These are phyloP conservation scores for Apocrypta bakeri DNA, from an alignment of 1,140 invertebrate genomes.

Conservation along the genomic window DNA sequence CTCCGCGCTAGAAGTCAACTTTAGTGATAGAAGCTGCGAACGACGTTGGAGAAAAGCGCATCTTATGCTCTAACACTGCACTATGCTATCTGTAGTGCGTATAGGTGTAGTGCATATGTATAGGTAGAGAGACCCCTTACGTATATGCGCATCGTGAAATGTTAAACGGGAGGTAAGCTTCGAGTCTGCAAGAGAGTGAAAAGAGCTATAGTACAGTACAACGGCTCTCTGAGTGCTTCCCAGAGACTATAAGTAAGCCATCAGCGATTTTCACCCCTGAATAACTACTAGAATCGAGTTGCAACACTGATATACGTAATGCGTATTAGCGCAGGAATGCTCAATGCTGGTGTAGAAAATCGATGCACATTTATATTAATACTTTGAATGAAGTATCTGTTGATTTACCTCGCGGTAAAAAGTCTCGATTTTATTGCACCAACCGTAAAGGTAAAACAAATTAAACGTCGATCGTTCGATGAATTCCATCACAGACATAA, in stretches of 20 bases:
- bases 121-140: conserved; percentile 25
- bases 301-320: not conserved
- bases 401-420: too few relatives aligned
- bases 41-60: conserved; percentile 13
- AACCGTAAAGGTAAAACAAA: not conserved
- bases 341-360: not conserved
- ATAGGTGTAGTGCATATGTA: not conserved
- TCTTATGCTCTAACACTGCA: not conserved
- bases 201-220: not conserved
- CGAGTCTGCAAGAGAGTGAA: not conserved
- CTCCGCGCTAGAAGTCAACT: not conserved
- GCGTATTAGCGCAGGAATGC: not conserved
- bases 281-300: not conserved
- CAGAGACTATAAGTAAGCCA: conserved; percentile 46
- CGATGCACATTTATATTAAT: too few relatives aligned
- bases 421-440: not conserved
- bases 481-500: not conserved
- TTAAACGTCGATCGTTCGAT: not conserved
- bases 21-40: not conserved
- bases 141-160: conserved; percentile 49
- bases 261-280: conserved; percentile 49
- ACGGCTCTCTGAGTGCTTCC: conserved; percentile 34
- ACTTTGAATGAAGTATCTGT: too few relatives aligned
- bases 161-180: conserved; percentile 41
- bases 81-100: not conserved